A percentile compares a stretch with the other conserved stretches of the same genome.
Conservation (phyloP, 2,888 invertebrate species). For the Dryomyza anilis region DNA sequence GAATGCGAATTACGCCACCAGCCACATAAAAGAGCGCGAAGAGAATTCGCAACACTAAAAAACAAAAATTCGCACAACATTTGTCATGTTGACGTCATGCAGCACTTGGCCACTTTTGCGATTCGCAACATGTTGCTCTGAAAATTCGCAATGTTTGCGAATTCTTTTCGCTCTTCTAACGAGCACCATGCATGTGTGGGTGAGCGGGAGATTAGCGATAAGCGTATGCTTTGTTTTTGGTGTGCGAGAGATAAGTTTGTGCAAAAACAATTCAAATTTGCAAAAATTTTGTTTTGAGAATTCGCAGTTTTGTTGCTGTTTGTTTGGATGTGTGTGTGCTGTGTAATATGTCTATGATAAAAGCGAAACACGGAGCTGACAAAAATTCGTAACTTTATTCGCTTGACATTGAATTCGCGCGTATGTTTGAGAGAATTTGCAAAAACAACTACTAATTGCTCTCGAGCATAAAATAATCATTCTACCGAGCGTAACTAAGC, state of each 20-base stretch:
- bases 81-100: neutral
- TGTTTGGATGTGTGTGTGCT: slow-evolving; percentile 29
- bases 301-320: neutral
- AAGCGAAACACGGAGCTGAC: too few species aligned
- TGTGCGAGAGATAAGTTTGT: neutral
- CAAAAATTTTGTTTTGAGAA: neutral
- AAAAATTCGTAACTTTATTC: too few species aligned
- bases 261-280: neutral
- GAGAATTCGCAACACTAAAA: slow-evolving; percentile 5
- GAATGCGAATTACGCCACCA: neutral
- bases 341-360: too few species aligned
- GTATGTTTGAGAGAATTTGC: neutral
- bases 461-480: neutral
- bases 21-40: neutral
- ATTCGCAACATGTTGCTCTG: slow-evolving; percentile 1
- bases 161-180: too few species aligned
- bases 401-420: slow-evolving; percentile 19
- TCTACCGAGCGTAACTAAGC: too few species aligned
- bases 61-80: neutral
- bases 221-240: neutral
- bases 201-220: neutral
- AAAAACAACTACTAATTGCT: neutral
- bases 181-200: neutral
- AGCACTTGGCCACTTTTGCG: neutral
- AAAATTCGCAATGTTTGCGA: too few species aligned